Percentiles rank a stretch among this genome's conserved stretches.
phyloP scores from a whole-genome alignment of 64 coral and sea anemone genomes.

The Astreopora myriophthalma region DNA sequence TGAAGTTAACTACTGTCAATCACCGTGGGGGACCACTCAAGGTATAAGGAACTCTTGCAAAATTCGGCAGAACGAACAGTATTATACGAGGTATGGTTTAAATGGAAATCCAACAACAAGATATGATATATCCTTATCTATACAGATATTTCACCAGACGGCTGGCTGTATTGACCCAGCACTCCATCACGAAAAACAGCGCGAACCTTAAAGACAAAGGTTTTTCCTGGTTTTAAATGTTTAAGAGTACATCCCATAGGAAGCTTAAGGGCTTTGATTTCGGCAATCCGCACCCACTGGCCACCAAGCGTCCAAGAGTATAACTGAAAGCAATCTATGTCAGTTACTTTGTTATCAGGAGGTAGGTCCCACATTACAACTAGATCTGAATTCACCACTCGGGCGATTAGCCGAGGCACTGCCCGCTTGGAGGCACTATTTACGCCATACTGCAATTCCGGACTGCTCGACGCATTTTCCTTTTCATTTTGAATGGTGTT shows the following conservation, averaged over 20 bases:
- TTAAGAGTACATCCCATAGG: slow-evolving; percentile 37
- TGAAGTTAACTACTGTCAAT: too few species aligned
- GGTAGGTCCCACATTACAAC: slow-evolving; percentile 6
- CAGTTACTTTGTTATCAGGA: not conserved
- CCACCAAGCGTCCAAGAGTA: not conserved
- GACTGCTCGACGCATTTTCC: not conserved
- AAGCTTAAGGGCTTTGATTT: not conserved
- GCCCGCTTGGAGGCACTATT: not conserved
- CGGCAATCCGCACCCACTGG: not conserved
- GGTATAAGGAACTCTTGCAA: too few species aligned
- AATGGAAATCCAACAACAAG: not conserved
- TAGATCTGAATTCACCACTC: not conserved
- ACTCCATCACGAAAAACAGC: not conserved
- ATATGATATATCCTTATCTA: not conserved
- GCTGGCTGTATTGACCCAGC: not conserved
- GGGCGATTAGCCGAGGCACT: not conserved
- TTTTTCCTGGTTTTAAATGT: not conserved
- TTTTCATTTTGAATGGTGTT: not conserved
- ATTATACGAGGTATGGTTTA: too few species aligned
- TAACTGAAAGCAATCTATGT: not conserved
- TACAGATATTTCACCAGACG: not conserved
- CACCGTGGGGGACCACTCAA: too few species aligned
- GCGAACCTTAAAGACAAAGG: not conserved
- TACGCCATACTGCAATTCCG: too few species aligned
- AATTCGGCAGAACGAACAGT: too few species aligned